Evolutionary conservation across 1,140 invertebrate genomes (phyloP), one percentile per base, ranked within the genome.

Genomic region (Sinella curviseta): DNA sequence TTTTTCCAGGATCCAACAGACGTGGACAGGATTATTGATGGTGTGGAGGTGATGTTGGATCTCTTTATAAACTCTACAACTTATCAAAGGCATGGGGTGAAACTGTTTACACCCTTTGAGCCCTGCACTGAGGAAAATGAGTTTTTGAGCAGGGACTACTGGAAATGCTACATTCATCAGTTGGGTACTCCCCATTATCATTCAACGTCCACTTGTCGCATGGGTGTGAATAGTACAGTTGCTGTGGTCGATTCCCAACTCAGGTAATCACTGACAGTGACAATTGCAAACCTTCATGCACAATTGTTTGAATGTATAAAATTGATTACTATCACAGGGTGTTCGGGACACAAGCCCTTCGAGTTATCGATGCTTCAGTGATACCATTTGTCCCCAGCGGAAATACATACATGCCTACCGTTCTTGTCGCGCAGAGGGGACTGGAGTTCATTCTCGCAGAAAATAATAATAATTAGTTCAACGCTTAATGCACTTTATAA

Each of bases 201-300:
- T 86, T 88, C 89, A 1, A 87, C 87, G 0, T 89, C 90, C 26
- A 91, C 91, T 0, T 90, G 90, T 83, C 91, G 90, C 85, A 92
- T 92, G 91, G 91, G 88, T 16, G 87, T 87, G 1, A 78, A 83
- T 12, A 77, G 77, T 80, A 77, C 84, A 0, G 84, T 84, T 0
- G 85, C 88, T 8, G 89, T 89, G 0, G 88, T 89, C 0, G 89
- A 89, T 31, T 79, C 78, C 24, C 65, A 48, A 36, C 54, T 76
- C 65, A 76, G 57, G 78, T 79, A 60, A n/a, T 48, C 20, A 12
- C 39, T 48, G 39, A 48, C 39, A 48, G 39, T 48, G 39, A 48
- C 39, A 20, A 48, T 48, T 48, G 8, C 39, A 48, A 12, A 48
- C 20, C 20, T 48, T 48, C 8, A 48, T 48, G 8, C 39, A 48